These are phyloP conservation scores for Poliocrania exsul DNA, from an alignment of 2,797 vertebrate species.

Conservation along the genomic window DNA sequence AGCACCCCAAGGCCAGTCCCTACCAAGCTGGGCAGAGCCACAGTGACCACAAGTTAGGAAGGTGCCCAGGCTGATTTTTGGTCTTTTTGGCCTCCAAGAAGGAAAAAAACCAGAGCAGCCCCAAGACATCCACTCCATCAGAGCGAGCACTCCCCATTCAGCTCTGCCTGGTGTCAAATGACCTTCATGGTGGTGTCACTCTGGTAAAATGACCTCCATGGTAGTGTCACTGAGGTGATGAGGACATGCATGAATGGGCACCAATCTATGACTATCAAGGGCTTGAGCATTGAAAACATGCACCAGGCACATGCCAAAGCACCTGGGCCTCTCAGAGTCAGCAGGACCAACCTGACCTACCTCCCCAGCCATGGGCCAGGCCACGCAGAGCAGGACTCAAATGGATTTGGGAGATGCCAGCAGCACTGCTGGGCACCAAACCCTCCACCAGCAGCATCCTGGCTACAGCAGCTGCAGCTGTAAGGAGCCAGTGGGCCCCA, in stretches of 20 bases:
- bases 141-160: rapidly evolving
- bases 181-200: neutral
- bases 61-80: neutral
- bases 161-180: neutral
- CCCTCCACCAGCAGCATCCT: neutral
- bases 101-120: neutral
- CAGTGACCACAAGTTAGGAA: neutral
- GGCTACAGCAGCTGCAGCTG: neutral
- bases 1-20: rapidly evolving
- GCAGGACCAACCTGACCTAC: rapidly evolving
- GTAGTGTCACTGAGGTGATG: rapidly evolving
- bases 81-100: neutral
- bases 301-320: rapidly evolving
- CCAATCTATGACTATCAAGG: rapidly evolving
- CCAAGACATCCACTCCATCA: rapidly evolving
- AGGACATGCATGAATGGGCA: rapidly evolving
- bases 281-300: rapidly evolving
- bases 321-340: rapidly evolving
- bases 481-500: neutral
- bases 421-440: neutral
- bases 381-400: rapidly evolving
- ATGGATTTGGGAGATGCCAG: neutral
- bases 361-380: rapidly evolving
- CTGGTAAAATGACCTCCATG: neutral
- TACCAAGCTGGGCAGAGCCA: neutral